Evolutionary conservation across 2,888 invertebrate genomes (phyloP).

Genomic region (Petrolisthes cinctipes): DNA sequence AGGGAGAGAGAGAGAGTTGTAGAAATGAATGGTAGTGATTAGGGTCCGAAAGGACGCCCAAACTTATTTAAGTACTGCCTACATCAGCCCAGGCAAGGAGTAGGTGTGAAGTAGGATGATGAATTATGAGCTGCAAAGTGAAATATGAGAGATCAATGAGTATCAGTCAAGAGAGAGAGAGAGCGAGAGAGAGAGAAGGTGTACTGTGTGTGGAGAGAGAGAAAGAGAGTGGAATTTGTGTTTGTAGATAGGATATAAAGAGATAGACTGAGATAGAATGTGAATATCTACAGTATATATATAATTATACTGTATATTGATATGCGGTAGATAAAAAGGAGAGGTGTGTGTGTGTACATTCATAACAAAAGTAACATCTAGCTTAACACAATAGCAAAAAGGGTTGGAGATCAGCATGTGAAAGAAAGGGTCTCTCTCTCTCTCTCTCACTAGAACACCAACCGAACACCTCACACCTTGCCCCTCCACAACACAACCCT

Average conservation of each 20-base stretch:
- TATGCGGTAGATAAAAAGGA: no score
- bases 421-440: background rate
- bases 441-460: background rate
- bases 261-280: background rate
- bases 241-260: background rate
- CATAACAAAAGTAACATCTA: no score
- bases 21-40: no score
- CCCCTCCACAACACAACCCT: no score
- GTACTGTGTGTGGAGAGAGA: background rate
- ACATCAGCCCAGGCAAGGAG: background rate
- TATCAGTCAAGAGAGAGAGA: background rate
- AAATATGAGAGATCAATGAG: background rate
- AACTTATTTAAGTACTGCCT: no score
- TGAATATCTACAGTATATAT: background rate
- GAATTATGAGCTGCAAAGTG: background rate
- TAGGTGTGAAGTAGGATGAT: background rate
- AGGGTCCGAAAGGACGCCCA: no score
- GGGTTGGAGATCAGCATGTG: background rate
- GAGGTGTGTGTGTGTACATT: no score
- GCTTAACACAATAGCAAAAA: background rate
- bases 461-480: no score
- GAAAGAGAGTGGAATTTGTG: background rate
- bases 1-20: no score
- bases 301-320: no score
- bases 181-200: conserved; percentile 6